phyloP scores from a whole-genome alignment of 2,113 vertebrate genomes.

The Mus musculus region DNA sequence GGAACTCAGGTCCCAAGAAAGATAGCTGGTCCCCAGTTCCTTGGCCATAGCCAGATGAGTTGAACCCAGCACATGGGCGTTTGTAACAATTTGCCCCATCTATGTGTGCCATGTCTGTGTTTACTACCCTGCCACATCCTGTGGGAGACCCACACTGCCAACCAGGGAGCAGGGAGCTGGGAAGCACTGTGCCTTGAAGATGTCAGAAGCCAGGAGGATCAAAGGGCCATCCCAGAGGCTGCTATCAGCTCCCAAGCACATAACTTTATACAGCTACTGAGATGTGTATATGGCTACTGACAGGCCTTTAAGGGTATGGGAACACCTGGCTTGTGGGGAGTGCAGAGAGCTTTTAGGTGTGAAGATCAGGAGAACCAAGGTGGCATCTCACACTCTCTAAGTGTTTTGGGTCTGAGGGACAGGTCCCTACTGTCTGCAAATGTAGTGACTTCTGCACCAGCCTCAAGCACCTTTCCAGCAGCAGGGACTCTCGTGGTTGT shows the following conservation, averaged over 20 bases:
- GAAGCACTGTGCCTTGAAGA: constrained; percentile 59
- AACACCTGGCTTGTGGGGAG: not conserved
- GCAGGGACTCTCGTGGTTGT: not conserved
- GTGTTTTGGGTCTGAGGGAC: not conserved
- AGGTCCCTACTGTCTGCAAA: not conserved
- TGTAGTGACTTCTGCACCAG: fast-evolving
- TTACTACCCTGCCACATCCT: fast-evolving
- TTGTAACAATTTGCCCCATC: not conserved
- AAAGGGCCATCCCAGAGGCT: constrained; percentile 84
- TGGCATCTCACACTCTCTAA: not conserved
- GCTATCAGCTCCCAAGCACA: constrained; percentile 83
- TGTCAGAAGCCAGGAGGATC: constrained; percentile 80
- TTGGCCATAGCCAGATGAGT: not conserved
- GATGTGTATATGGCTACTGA: not conserved
- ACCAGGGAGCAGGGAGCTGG: fast-evolving
- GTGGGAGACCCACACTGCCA: not conserved
- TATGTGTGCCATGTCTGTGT: fast-evolving
- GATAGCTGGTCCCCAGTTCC: not conserved
- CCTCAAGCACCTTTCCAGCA: not conserved
- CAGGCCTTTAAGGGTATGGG: not conserved
- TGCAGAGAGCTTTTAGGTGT: not conserved
- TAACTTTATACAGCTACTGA: constrained; percentile 72
- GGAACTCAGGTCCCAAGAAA: not conserved
- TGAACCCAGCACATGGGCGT: not conserved
- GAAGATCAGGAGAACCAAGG: not conserved